Evolutionary conservation across 2,113 vertebrate species (phyloP).

Genomic region (Oreotrochilus melanogaster): DNA sequence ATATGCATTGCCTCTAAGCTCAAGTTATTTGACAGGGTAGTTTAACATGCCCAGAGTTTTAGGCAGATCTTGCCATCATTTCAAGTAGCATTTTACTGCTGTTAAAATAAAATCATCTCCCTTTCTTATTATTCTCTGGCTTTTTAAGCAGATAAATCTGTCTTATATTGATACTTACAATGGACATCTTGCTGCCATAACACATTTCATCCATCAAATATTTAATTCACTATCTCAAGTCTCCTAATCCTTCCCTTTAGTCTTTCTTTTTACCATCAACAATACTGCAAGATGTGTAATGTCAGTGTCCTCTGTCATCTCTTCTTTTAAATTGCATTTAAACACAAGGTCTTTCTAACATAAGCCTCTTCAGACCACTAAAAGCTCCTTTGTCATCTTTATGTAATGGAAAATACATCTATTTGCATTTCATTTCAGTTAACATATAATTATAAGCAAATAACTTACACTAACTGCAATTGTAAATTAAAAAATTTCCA

Average conservation of each 20-base stretch:
- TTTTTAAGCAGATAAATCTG: not conserved
- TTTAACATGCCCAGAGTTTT: not conserved
- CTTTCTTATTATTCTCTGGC: not conserved
- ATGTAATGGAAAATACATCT: not conserved
- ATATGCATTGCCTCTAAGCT: not conserved
- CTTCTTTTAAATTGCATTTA: not conserved
- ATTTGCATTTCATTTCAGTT: conserved; percentile 14
- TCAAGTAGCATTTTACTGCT: not conserved
- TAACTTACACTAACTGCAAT: not conserved
- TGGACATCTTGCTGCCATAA: not conserved
- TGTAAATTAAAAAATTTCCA: not conserved
- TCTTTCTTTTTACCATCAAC: not conserved
- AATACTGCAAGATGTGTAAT: not conserved
- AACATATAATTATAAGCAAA: not conserved
- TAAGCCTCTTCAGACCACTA: not conserved
- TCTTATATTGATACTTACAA: not conserved
- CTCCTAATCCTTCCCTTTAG: not conserved
- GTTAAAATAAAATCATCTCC: not conserved
- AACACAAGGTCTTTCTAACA: not conserved
- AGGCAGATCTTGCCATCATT: not conserved
- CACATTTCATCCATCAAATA: not conserved
- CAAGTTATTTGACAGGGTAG: not conserved
- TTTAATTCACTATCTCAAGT: not conserved
- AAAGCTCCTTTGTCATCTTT: not conserved
- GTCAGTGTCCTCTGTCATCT: not conserved